Conservation (phyloP, 2,888 invertebrate genomes). For the Notodonta dromedarius region DNA sequence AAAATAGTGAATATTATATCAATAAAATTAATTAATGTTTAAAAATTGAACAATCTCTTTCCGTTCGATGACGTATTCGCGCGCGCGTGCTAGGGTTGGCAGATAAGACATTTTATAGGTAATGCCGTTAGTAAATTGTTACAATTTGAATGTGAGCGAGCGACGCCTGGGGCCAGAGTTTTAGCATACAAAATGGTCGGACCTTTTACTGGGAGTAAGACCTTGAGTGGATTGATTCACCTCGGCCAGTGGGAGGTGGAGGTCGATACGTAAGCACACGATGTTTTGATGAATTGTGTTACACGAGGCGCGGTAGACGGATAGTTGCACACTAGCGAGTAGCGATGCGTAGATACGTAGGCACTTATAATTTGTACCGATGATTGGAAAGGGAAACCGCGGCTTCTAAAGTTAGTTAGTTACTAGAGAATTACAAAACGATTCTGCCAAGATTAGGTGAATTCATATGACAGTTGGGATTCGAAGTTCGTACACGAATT, state of each 20-base stretch:
- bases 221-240: conserved; percentile 78
- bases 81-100: background rate
- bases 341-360: background rate
- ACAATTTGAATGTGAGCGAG: conserved; percentile 9
- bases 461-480: too few relatives aligned
- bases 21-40: conserved; percentile 15
- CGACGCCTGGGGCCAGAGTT: conserved; percentile 19
- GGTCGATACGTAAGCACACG: conserved; percentile 53
- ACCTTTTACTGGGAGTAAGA: conserved; percentile 65
- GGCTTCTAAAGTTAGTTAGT: background rate
- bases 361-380: background rate
- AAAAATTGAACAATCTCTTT: conserved; percentile 9
- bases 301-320: conserved; percentile 13
- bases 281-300: conserved; percentile 35
- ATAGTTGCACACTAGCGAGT: conserved; percentile 8
- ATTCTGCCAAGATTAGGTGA: too few relatives aligned
- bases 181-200: conserved; percentile 51
- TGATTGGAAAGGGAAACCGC: background rate
- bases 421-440: too few relatives aligned
- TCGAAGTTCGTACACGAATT: too few relatives aligned
- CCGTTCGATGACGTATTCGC: background rate
- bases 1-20: too few relatives aligned
- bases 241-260: conserved; percentile 59
- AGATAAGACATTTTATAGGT: background rate
- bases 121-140: conserved; percentile 18